These are phyloP conservation scores for Rhea pennata DNA, from an alignment of 2,113 vertebrate species.

Conservation along the genomic window DNA sequence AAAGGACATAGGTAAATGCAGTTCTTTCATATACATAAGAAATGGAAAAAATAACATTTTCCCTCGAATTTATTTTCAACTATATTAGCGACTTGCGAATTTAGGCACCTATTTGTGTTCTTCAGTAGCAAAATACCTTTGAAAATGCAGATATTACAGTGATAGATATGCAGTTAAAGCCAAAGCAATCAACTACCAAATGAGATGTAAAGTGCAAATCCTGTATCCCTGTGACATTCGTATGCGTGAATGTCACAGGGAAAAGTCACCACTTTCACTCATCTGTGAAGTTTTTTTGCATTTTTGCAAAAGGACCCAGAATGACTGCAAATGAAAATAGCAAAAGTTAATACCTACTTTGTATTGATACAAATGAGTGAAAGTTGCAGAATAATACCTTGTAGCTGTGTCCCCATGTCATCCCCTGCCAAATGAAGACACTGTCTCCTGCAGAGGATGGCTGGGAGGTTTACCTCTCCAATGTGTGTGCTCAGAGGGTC, in stretches of 20 bases:
- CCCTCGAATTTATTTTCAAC: background rate
- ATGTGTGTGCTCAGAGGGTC: background rate
- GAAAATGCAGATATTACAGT: background rate
- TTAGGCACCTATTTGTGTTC: background rate
- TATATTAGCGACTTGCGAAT: background rate
- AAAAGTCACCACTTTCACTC: background rate
- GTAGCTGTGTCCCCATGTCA: background rate
- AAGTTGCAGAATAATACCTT: background rate
- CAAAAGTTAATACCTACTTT: background rate
- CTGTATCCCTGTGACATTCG: background rate
- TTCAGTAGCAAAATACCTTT: background rate
- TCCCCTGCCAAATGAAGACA: background rate
- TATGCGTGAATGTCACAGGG: background rate
- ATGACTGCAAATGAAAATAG: background rate
- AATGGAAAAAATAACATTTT: background rate
- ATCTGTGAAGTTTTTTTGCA: conserved; percentile 8
- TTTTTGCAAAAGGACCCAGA: background rate
- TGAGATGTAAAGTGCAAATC: background rate
- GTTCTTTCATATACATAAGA: background rate
- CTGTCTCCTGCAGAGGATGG: background rate
- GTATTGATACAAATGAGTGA: background rate
- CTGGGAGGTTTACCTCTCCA: background rate
- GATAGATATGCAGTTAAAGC: background rate
- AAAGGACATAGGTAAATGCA: background rate
- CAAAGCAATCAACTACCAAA: background rate